Percentiles rank a stretch among this genome's conserved stretches.
Evolutionary conservation across 2,113 vertebrate species (phyloP).

Genomic region (Heterochromis multidens): DNA sequence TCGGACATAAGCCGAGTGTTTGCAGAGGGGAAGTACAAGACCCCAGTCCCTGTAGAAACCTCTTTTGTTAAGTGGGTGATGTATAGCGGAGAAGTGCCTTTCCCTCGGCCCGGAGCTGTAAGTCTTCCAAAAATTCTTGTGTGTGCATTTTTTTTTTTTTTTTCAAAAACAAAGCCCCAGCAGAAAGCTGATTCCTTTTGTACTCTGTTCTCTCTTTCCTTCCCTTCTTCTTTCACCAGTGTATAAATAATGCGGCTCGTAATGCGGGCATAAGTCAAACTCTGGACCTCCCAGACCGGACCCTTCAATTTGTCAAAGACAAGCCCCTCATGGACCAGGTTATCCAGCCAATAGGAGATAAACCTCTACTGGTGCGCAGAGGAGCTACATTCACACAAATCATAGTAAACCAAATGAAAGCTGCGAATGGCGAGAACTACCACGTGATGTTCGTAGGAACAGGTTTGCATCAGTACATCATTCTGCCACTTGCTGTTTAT

Average conservation of each 20-base stretch:
- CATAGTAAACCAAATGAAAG: slow-evolving; percentile 64
- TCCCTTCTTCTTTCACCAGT: slow-evolving; percentile 50
- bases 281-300: slow-evolving; percentile 74
- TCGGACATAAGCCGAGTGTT: slow-evolving; percentile 70
- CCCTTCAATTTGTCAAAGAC: slow-evolving; percentile 76
- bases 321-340: slow-evolving; percentile 75
- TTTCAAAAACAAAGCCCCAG: background rate
- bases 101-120: slow-evolving; percentile 80
- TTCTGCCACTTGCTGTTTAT: background rate
- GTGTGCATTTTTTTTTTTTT: background rate
- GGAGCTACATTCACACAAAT: slow-evolving; percentile 73
- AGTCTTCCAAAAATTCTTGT: slow-evolving; percentile 53
- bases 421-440: slow-evolving; percentile 58
- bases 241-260: slow-evolving; percentile 63
- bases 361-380: slow-evolving; percentile 67
- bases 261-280: slow-evolving; percentile 42
- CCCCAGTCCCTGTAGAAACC: slow-evolving; percentile 54
- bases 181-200: slow-evolving; percentile 40
- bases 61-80: slow-evolving; percentile 75
- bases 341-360: slow-evolving; percentile 55
- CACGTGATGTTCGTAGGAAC: slow-evolving; percentile 81
- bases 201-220: background rate
- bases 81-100: slow-evolving; percentile 72
- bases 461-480: slow-evolving; percentile 53
- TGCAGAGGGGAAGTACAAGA: slow-evolving; percentile 77